Evolutionary conservation across 2,888 invertebrate genomes (phyloP).

Genomic region (Callinectes sapidus): DNA sequence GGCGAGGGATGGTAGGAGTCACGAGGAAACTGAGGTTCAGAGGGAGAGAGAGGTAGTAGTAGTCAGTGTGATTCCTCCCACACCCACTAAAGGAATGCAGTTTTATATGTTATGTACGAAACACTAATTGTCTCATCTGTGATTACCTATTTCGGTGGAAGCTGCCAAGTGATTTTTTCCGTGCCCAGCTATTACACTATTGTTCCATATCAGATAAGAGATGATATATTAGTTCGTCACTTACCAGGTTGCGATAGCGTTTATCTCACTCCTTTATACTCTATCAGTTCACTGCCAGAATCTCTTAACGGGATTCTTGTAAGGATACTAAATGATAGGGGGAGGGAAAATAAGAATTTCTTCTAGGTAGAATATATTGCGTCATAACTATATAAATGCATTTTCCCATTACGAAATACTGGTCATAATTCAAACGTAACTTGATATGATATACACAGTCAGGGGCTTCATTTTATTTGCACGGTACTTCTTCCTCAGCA

Average conservation of each 20-base stretch:
- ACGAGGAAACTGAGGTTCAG: no score
- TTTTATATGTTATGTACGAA: no score
- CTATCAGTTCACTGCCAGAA: background rate
- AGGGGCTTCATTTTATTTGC: background rate
- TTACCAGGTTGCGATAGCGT: background rate
- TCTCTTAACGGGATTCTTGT: background rate
- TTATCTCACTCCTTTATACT: conserved; percentile 22
- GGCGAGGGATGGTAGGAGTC: no score
- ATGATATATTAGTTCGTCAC: conserved; percentile 10
- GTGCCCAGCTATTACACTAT: background rate
- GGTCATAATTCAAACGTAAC: background rate
- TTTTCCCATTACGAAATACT: background rate
- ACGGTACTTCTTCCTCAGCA: background rate
- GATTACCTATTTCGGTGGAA: background rate
- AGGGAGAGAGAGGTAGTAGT: no score
- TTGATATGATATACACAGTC: background rate
- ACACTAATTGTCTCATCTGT: no score
- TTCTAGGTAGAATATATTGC: background rate
- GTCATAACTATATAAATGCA: background rate
- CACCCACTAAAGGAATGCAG: no score
- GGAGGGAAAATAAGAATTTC: background rate
- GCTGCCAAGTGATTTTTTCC: background rate
- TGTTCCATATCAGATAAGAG: background rate
- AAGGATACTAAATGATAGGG: background rate
- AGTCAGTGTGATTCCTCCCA: no score